Base-by-base conservation (phyloP, 2,888 invertebrate species). In the Spodoptera exigua region DNA sequence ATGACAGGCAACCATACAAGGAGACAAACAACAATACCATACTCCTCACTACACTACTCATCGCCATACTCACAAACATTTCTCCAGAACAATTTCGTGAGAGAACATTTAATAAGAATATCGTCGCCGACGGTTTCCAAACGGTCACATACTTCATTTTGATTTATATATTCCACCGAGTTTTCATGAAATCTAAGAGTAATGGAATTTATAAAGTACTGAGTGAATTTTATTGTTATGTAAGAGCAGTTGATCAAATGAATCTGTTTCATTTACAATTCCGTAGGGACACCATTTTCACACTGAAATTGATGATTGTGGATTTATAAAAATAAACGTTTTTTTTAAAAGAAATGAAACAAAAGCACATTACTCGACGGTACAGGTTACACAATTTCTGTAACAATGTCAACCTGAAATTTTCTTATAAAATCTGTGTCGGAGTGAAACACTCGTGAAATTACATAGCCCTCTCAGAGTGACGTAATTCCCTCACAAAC, bases 71-170 rank as follows among this genome's bases (percentile, higher is more conserved):
- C n/a, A 11, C 5, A 35, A 72, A 41, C 2, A 39, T 18, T 43
- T 44, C 11, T 17, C 14, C 35, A 17, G 49, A 73, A 47, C 39
- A 51, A 66, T 4, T 66, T 72, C 32, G 46, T 51, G 49, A 36
- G 32, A 41, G 17, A 51, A 74, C 40, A 62, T 70, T 70, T 52
- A 62, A 69, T 49, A 70, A 70, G 70, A 70, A 56, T 51, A 57
- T 48, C 14, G 56, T 27, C 49, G 57, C 53, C 35, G 51, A 32
- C 49, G 37, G 17, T 17, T 18, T 61, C 74, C 51, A 66, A 77
- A 74, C 43, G 56, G 39, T 51, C 53, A 41, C 70, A 57, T 73
- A 61, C 57, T 48, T 69, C 58, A 69, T 69, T 63, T 48, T 69
- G 63, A 73, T 77, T 74, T 73, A 74, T 69, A 34, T 37, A 18